Evolutionary conservation across 2,797 vertebrate species (phyloP), one percentile per base, ranked within the genome.

Genomic region (Diglossa cyanea): DNA sequence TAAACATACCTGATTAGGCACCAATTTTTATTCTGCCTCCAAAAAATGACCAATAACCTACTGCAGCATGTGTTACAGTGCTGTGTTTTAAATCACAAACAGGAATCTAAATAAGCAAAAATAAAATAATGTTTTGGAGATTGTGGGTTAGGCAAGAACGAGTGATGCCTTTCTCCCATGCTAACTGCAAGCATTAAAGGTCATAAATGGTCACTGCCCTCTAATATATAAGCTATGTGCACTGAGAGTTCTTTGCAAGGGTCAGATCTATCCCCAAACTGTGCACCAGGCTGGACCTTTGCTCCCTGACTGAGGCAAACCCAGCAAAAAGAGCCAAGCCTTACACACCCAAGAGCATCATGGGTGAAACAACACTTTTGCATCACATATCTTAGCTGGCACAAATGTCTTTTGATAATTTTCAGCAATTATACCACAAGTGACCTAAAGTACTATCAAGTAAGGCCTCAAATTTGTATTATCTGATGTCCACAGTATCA

Each of bases 211-310:
- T 51, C 20, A 26, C 23, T 40, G 53, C 33, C 39, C 40, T 79
- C 65, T 60, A 75, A 82, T 4, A 39, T 3, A 19, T 4, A 47
- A 65, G 5, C 24, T 30, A 39, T 0, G 0, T 16, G 44, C 58
- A 85, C 1, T 5, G 26, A 18, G 25, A 66, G 31, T 7, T 62
- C 57, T 65, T 39, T 35, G 45, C 55, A 68, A 1, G 21, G 68
- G 18, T 13, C 54, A 86, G 47, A 62, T 70, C 50, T 71, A 28
- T 31, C 18, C 16, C 26, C n/a, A 61, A 33, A 74, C 9, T 5
- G 8, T 12, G 13, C 21, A 26, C 13, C 3, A 55, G 23, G 70
- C 25, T 90, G 65, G 35, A n/a, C 37, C 24, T 39, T 68, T 20
- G 33, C 63, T 80, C 53, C 55, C 14, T 9, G 63, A 62, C 3